Evolutionary conservation across 2,113 vertebrate genomes (phyloP).

Genomic region (Percopsis transmontana): DNA sequence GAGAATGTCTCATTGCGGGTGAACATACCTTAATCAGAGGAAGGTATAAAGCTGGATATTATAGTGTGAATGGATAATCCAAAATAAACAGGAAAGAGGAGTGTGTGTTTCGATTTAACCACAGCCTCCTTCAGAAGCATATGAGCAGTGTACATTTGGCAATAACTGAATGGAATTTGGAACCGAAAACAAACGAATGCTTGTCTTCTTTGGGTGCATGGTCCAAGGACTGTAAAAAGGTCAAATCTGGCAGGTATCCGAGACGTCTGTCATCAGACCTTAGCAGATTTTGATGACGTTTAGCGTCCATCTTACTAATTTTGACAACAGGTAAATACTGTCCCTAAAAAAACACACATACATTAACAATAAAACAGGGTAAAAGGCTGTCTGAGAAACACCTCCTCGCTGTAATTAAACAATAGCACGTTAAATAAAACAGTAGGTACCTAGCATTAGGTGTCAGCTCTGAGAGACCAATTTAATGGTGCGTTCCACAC

Average conservation of each 20-base stretch:
- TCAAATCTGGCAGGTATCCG: conserved; percentile 14
- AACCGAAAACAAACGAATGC: conserved; percentile 9
- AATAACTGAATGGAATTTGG: neutral
- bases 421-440: conserved; percentile 56
- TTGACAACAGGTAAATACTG: conserved; percentile 15
- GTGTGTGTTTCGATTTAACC: conserved; percentile 32
- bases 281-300: conserved; percentile 30
- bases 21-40: conserved; percentile 44
- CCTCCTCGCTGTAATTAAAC: conserved; percentile 40
- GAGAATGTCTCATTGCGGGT: conserved; percentile 49
- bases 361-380: conserved; percentile 7
- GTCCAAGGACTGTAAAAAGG: conserved; percentile 7
- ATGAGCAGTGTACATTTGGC: conserved; percentile 23
- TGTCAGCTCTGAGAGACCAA: conserved; percentile 47
- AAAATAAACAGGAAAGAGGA: neutral
- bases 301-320: conserved; percentile 16
- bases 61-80: conserved; percentile 28
- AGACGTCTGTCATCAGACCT: conserved; percentile 22
- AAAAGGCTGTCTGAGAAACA: conserved; percentile 32
- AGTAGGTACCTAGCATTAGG: conserved; percentile 52
- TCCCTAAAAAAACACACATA: neutral
- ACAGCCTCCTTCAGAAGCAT: conserved; percentile 14
- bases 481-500: conserved; percentile 57
- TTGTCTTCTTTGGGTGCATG: conserved; percentile 1
- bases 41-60: conserved; percentile 25